These are phyloP conservation scores for Lithophane semibrunnea DNA, from an alignment of 2,888 invertebrate genomes.

Conservation along the genomic window DNA sequence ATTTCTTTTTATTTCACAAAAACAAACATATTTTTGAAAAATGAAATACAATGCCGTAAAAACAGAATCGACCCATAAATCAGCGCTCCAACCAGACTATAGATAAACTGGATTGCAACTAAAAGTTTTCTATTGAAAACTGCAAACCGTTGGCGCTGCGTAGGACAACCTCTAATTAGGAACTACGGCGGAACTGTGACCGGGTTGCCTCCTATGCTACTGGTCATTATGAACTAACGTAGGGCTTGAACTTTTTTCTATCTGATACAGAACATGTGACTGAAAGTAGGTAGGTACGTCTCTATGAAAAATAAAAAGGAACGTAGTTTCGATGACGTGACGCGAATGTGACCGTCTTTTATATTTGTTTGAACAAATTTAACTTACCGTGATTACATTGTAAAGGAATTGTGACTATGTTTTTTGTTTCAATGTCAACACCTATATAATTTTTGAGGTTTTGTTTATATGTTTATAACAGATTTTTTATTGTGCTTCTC, in stretches of 20 bases:
- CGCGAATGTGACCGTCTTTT: background rate
- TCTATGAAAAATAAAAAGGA: background rate
- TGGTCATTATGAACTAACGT: slow-evolving; percentile 12
- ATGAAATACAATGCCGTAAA: background rate
- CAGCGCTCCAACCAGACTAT: slow-evolving; percentile 43
- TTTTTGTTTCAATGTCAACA: background rate
- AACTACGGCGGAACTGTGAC: slow-evolving; percentile 59
- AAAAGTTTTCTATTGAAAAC: slow-evolving; percentile 76
- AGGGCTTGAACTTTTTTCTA: background rate
- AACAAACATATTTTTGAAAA: background rate
- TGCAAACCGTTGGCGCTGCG: slow-evolving; percentile 68
- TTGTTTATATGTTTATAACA: no score
- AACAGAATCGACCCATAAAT: slow-evolving; percentile 36
- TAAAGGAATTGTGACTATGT: no score
- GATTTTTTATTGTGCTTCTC: no score
- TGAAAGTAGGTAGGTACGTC: background rate
- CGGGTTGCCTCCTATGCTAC: slow-evolving; percentile 23
- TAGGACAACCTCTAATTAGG: slow-evolving; percentile 77
- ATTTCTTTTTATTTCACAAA: background rate
- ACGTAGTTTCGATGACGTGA: background rate
- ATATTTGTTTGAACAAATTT: no score
- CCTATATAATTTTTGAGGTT: no score
- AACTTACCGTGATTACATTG: no score
- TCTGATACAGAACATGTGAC: background rate
- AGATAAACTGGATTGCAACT: slow-evolving; percentile 67